Conservation (phyloP, 2,797 vertebrate species). For the Gymnoscopelus braueri region DNA sequence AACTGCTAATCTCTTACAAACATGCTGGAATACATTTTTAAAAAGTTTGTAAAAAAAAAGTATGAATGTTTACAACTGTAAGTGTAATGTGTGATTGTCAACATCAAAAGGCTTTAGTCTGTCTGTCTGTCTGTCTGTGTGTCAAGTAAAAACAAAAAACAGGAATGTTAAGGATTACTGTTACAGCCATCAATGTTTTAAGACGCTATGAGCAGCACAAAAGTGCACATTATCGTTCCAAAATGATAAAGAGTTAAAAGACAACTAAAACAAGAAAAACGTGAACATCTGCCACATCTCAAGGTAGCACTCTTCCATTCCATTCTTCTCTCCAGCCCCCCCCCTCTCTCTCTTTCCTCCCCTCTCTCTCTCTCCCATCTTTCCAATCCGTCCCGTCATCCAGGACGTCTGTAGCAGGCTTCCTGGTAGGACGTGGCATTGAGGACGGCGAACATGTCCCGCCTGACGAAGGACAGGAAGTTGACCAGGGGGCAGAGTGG, state of each 20-base stretch:
- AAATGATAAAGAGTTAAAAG: constrained; percentile 34
- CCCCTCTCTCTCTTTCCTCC: not conserved
- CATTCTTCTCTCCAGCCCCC: not conserved
- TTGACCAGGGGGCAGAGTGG: constrained; percentile 93
- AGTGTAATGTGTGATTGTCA: constrained; percentile 10
- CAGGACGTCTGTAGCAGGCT: constrained; percentile 82
- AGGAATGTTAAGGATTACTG: constrained; percentile 34
- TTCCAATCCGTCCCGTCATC: constrained; percentile 38
- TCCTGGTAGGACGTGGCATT: constrained; percentile 90
- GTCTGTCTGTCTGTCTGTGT: constrained; percentile 11
- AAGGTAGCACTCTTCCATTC: not conserved
- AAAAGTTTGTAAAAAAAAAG: constrained; percentile 20
- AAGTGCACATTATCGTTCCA: constrained; percentile 38
- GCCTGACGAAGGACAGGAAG: constrained; percentile 89
- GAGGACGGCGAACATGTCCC: constrained; percentile 90
- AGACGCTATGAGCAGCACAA: constrained; percentile 44
- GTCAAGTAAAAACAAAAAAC: constrained; percentile 1
- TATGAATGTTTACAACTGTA: constrained; percentile 2
- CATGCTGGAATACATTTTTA: constrained; percentile 18
- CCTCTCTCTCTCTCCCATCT: constrained; percentile 8
- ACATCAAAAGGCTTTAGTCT: constrained; percentile 10
- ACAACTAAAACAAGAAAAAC: not conserved
- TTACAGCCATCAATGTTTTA: constrained; percentile 20
- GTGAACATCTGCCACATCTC: constrained; percentile 22
- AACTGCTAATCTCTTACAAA: constrained; percentile 35